These are phyloP conservation scores for Trichonephila inaurata DNA, from an alignment of 1,140 invertebrate genomes.

Conservation along the genomic window DNA sequence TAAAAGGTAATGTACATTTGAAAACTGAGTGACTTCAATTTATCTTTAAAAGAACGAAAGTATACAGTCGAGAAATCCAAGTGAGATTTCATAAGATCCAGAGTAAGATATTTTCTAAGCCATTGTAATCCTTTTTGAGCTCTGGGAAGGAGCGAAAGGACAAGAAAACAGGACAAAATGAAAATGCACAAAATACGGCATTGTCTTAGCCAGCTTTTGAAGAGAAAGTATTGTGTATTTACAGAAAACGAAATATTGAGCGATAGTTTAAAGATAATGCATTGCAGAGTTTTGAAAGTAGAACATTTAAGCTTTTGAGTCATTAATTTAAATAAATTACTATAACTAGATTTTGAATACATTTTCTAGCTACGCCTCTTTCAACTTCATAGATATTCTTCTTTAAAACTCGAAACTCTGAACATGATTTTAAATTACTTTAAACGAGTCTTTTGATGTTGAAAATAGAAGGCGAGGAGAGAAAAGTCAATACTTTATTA, in stretches of 20 bases:
- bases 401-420: neutral
- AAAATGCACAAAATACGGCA: neutral
- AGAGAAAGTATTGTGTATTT: neutral
- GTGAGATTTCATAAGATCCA: neutral
- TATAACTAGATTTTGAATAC: conserved; percentile 32
- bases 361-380: conserved; percentile 13
- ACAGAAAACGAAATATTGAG: conserved; percentile 16
- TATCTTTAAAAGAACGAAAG: neutral
- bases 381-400: neutral
- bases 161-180: neutral
- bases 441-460: conserved; percentile 16
- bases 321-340: conserved; percentile 54
- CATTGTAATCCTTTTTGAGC: neutral
- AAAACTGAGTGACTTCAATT: neutral
- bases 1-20: neutral
- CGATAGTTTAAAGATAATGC: neutral
- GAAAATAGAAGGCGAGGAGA: neutral
- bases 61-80: neutral
- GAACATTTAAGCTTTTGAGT: conserved; percentile 13
- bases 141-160: neutral
- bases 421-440: conserved; percentile 56
- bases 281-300: neutral
- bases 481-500: conserved; percentile 28
- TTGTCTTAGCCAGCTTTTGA: neutral
- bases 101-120: neutral